Conservation (phyloP, 2,888 invertebrate species). For the Synanthedon andrenaeformis region DNA sequence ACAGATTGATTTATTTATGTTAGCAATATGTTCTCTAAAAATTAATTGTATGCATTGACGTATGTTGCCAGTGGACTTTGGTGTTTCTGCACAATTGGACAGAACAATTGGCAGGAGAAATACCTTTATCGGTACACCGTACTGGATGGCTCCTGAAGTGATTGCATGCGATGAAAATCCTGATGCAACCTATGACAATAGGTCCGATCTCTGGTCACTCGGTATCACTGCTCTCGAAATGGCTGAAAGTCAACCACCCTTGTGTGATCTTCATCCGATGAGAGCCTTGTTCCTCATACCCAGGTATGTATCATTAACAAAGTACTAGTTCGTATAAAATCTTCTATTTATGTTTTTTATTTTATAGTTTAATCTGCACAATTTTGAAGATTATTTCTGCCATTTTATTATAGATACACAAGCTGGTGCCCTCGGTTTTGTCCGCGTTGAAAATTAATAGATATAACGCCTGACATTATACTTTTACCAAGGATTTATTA, state of each 20-base stretch:
- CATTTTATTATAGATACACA: no score
- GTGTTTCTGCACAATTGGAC: constrained; percentile 98
- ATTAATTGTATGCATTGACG: background rate
- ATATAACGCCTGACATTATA: no score
- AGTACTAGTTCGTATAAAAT: background rate
- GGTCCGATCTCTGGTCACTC: constrained; percentile 90
- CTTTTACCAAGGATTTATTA: no score
- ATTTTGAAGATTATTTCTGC: no score
- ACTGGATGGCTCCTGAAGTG: constrained; percentile 99
- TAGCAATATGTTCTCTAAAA: background rate
- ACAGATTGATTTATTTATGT: constrained; percentile 1
- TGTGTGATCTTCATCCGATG: constrained; percentile 99
- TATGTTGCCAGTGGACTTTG: constrained; percentile 88
- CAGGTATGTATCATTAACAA: constrained; percentile 32
- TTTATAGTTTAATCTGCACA: no score
- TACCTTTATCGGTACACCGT: constrained; percentile 98
- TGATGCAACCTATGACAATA: constrained; percentile 99
- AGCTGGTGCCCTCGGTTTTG: no score
- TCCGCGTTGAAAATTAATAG: no score
- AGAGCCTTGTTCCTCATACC: constrained; percentile 98
- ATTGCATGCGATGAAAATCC: constrained; percentile 99
- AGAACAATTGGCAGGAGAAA: constrained; percentile 98
- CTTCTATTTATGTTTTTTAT: background rate
- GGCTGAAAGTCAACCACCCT: constrained; percentile 99
- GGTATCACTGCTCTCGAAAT: constrained; percentile 99